Evolutionary conservation across 2,888 invertebrate genomes (phyloP), one percentile per base, ranked within the genome.

Genomic region (Dasysyrphus tricinctus): DNA sequence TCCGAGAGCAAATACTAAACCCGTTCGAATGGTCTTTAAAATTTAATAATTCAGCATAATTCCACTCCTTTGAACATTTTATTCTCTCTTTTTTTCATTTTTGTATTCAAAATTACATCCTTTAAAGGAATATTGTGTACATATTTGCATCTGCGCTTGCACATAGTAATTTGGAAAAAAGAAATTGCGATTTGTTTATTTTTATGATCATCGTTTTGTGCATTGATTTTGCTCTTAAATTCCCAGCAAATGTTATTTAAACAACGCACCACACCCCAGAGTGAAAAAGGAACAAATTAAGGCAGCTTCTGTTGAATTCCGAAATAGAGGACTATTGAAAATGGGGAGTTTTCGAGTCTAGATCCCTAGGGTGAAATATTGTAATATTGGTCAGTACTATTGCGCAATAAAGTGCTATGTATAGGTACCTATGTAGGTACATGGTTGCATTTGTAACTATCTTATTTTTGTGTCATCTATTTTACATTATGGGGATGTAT

Each of bases 141-240:
- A 51, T 42, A 72, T 76, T 67, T 80, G 77, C 77, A 80, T 85
- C 85, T 85, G 85, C 85, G 81, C 85, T 74, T 85, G 56, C 56
- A 80, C 61, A 37, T n/a, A 44, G 51, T 42, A 73, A 77, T 69
- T 47, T 16, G 24, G 42, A 29, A 11, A 76, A 63, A 34, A 42
- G n/a, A 42, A 32, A 39, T n/a, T 70, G 63, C 44, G 42, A 32
- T 67, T 59, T 44, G 32, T 24, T 19, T 65, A 24, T 37, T 42
- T 61, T 34, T 32, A 56, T 79, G 44, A 65, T 67, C 47, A 57
- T 76, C 56, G 44, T 59, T 70, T 67, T 73, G 19, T 37, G 83
- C 75, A 84, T 83, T 77, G 76, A 76, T 72, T 81, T 79, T 79
- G 70, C 47, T 32, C 32, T 39, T 51, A 32, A 49, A 73, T 34